Evolutionary conservation across 2,888 invertebrate species (phyloP).

Genomic region (Drosophila robusta): DNA sequence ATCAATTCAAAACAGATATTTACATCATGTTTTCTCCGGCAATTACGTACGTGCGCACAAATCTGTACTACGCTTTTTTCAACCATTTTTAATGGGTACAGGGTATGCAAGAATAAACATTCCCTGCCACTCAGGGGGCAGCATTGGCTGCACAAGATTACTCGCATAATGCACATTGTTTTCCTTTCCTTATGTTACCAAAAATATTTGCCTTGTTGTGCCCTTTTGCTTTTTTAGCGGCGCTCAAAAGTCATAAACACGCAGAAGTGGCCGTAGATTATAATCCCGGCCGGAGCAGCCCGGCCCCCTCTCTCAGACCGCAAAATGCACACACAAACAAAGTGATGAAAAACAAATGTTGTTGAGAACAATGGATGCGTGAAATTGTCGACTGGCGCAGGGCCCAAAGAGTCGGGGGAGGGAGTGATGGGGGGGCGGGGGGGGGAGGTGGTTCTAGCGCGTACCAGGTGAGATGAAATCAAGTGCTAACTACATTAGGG

Average conservation of each 20-base stretch:
- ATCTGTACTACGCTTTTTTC: neutral
- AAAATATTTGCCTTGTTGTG: constrained; percentile 60
- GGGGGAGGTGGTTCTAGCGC: neutral
- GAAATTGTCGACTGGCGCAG: constrained; percentile 56
- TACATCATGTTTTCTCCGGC: too few species aligned
- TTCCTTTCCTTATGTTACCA: constrained; percentile 22
- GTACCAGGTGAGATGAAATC: constrained; percentile 49
- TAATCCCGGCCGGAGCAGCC: constrained; percentile 22
- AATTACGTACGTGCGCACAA: too few species aligned
- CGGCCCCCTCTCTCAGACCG: constrained; percentile 8
- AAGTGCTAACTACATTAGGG: constrained; percentile 74
- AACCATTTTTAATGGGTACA: neutral
- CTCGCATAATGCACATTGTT: constrained; percentile 48
- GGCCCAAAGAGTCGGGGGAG: too few species aligned
- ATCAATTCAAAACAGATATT: too few species aligned
- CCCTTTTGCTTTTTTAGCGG: constrained; percentile 11
- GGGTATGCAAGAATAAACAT: neutral
- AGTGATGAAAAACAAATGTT: constrained; percentile 80
- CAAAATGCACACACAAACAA: constrained; percentile 65
- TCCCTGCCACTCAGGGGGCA: constrained; percentile 13
- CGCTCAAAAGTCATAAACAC: constrained; percentile 59
- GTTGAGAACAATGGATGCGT: constrained; percentile 71
- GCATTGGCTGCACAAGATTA: constrained; percentile 46
- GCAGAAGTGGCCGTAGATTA: constrained; percentile 64
- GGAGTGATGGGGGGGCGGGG: neutral